A percentile compares a stretch with the other conserved stretches of the same genome.
Evolutionary conservation across 1,140 invertebrate genomes (phyloP).

Genomic region (Dinothrombium tinctorium): DNA sequence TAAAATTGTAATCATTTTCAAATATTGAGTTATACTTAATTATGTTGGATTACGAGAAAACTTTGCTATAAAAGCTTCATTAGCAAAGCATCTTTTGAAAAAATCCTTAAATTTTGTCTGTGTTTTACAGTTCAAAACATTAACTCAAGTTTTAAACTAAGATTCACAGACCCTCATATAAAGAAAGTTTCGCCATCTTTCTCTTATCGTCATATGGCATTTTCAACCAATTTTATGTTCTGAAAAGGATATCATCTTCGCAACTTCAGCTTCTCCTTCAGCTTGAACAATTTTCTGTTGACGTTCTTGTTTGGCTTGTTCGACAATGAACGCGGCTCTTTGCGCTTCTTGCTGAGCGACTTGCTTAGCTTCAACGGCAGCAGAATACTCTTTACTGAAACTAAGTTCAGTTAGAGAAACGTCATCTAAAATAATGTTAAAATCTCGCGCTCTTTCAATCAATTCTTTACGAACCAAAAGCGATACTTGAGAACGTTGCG

Average conservation of each 20-base stretch:
- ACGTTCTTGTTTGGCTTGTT: slow-evolving; percentile 86
- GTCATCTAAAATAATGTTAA: slow-evolving; percentile 96
- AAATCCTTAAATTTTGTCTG: too few species aligned
- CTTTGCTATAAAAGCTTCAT: too few species aligned
- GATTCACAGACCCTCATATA: slow-evolving; percentile 7
- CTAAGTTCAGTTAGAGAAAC: slow-evolving; percentile 97
- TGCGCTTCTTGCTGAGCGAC: slow-evolving; percentile 98
- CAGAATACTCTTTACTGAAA: slow-evolving; percentile 98
- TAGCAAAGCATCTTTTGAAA: too few species aligned
- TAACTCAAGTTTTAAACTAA: too few species aligned
- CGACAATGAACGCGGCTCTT: slow-evolving; percentile 88
- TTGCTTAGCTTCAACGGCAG: slow-evolving; percentile 97
- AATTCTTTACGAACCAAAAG: slow-evolving; percentile 76
- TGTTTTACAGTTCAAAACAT: too few species aligned
- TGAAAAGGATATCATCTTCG: slow-evolving; percentile 75
- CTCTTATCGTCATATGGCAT: neutral
- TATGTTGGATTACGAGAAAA: neutral
- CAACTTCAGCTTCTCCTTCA: slow-evolving; percentile 97
- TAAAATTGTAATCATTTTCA: slow-evolving; percentile 18
- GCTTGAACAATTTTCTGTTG: slow-evolving; percentile 99
- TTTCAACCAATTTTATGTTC: slow-evolving; percentile 2
- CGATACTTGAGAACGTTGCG: slow-evolving; percentile 85
- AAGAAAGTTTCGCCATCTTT: neutral
- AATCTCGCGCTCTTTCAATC: slow-evolving; percentile 87
- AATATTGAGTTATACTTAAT: slow-evolving; percentile 4